A percentile compares a stretch with the other conserved stretches of the same genome.
Evolutionary conservation across 1,140 invertebrate species (phyloP).

Genomic region (Druon quercuslanigerum): DNA sequence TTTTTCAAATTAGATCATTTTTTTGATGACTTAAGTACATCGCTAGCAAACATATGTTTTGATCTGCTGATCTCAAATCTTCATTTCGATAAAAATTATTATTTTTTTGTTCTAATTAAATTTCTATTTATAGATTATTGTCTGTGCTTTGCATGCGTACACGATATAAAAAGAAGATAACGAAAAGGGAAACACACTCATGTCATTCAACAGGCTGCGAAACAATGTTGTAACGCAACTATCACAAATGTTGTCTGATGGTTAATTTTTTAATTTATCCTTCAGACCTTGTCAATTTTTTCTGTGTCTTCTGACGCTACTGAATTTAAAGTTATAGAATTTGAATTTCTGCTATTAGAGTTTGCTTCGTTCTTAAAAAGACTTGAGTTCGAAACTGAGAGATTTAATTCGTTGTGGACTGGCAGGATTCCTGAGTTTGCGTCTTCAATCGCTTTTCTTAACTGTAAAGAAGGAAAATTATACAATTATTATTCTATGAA

Average conservation of each 20-base stretch:
- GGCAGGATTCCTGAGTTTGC: constrained; percentile 85
- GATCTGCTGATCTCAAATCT: not conserved
- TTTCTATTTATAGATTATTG: not conserved
- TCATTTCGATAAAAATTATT: constrained; percentile 36
- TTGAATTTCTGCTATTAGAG: constrained; percentile 49
- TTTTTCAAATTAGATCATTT: constrained; percentile 1
- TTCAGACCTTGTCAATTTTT: constrained; percentile 65
- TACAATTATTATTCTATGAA: constrained; percentile 21
- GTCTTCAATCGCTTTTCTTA: constrained; percentile 91
- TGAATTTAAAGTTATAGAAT: constrained; percentile 51
- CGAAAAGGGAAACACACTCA: constrained; percentile 49
- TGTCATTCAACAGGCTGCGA: constrained; percentile 56
- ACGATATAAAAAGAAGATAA: constrained; percentile 42
- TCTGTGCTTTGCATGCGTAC: constrained; percentile 38
- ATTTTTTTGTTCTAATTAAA: not conserved
- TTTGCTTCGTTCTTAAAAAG: constrained; percentile 59
- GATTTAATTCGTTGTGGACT: constrained; percentile 63
- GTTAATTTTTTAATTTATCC: constrained; percentile 4
- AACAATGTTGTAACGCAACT: constrained; percentile 60
- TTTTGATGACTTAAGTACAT: constrained; percentile 14
- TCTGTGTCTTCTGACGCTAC: constrained; percentile 59
- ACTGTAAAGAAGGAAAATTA: constrained; percentile 71
- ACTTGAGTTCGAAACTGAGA: constrained; percentile 59
- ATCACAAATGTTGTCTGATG: constrained; percentile 66
- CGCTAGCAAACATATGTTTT: not conserved